These are phyloP conservation scores for Cerceris ruficornis DNA, from an alignment of 2,888 invertebrate species.

Conservation along the genomic window DNA sequence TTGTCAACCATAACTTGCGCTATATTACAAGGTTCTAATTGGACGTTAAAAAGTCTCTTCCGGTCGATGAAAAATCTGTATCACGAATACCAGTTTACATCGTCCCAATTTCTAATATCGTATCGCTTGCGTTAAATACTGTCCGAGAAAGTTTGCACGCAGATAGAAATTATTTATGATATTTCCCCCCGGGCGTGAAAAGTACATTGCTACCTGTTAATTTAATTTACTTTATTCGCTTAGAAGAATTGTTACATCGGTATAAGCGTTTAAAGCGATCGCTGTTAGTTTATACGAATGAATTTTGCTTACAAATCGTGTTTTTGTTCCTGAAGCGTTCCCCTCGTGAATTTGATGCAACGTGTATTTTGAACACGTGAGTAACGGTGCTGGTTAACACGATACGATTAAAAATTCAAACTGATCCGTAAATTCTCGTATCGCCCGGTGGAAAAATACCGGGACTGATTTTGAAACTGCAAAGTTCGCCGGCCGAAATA, in stretches of 20 bases:
- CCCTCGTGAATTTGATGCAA: background rate
- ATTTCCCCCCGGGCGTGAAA: background rate
- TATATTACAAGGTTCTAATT: constrained; percentile 40
- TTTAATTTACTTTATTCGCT: no score
- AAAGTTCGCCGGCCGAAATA: constrained; percentile 5
- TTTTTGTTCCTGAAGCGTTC: background rate
- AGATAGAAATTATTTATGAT: background rate
- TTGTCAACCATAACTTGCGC: constrained; percentile 23
- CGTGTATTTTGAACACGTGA: background rate
- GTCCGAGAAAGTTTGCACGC: background rate
- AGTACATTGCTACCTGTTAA: no score
- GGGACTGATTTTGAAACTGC: constrained; percentile 6
- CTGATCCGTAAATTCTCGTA: constrained; percentile 7
- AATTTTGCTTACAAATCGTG: background rate
- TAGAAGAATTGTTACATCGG: no score
- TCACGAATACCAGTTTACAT: background rate
- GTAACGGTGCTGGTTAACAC: background rate
- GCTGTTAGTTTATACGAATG: no score
- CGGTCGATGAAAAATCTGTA: background rate
- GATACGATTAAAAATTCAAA: background rate
- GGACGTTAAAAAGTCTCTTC: constrained; percentile 19
- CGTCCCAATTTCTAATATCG: constrained; percentile 16
- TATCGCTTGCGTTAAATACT: background rate
- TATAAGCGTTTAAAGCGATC: no score
- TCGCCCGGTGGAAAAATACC: background rate